Evolutionary conservation across 2,113 vertebrate species (phyloP).

Genomic region (Microcebus jonahi): DNA sequence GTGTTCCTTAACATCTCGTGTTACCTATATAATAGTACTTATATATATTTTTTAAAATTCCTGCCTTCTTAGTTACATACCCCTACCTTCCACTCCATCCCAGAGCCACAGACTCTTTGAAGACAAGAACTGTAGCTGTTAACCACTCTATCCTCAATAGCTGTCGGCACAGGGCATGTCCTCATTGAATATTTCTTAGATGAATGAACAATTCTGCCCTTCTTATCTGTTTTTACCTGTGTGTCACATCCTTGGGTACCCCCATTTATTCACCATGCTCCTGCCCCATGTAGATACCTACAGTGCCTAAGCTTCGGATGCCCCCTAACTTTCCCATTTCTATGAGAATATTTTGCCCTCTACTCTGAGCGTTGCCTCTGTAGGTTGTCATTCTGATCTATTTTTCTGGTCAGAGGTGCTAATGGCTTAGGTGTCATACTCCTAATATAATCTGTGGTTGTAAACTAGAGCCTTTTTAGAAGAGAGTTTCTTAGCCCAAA

Average conservation of each 20-base stretch:
- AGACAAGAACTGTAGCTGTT: background rate
- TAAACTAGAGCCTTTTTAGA: background rate
- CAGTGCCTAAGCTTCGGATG: background rate
- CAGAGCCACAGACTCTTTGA: background rate
- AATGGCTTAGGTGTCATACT: background rate
- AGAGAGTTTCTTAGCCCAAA: background rate
- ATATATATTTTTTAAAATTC: background rate
- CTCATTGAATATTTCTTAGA: background rate
- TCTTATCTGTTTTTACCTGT: background rate
- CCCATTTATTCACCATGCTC: background rate
- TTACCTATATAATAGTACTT: background rate
- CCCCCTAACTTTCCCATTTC: background rate
- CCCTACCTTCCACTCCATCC: background rate
- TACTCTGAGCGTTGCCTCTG: background rate
- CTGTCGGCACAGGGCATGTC: background rate
- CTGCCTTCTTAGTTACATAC: background rate
- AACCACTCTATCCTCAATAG: background rate
- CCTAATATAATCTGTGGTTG: background rate
- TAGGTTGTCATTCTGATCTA: background rate
- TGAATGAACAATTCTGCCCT: background rate
- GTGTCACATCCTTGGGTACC: background rate
- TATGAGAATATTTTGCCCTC: background rate
- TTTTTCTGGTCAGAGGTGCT: background rate
- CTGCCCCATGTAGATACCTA: background rate
- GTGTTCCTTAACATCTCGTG: background rate